A percentile compares a stretch with the other conserved stretches of the same genome.
These are phyloP conservation scores for Piliocolobus tephrosceles DNA, from an alignment of 2,113 vertebrate species.

Conservation along the genomic window DNA sequence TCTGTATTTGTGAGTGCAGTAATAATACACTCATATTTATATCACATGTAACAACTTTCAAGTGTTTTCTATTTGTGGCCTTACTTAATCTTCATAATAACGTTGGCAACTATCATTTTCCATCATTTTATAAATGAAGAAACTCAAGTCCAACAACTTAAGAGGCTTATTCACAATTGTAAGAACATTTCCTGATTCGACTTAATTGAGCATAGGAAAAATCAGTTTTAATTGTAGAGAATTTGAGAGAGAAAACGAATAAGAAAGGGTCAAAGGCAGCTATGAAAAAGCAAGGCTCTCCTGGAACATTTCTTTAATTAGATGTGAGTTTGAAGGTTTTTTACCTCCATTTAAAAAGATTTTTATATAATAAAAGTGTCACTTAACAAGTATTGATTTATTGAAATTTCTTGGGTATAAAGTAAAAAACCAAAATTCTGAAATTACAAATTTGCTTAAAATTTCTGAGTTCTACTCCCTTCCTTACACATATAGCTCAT, in stretches of 20 bases:
- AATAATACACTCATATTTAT: not conserved
- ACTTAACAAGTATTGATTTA: not conserved
- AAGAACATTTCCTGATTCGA: not conserved
- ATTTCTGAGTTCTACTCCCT: not conserved
- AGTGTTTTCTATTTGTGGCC: not conserved
- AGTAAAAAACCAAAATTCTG: not conserved
- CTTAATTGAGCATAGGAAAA: not conserved
- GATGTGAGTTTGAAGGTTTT: not conserved
- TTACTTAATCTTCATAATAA: not conserved
- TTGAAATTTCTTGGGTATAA: not conserved
- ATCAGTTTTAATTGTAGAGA: not conserved
- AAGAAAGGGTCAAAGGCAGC: not conserved
- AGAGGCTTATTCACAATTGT: not conserved
- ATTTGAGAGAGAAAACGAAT: not conserved
- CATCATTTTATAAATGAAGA: not conserved
- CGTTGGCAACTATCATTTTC: not conserved
- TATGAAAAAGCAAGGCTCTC: not conserved
- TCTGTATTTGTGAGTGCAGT: not conserved
- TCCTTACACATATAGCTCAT: not conserved
- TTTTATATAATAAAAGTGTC: not conserved
- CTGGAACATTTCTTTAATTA: not conserved
- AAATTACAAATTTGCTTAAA: not conserved
- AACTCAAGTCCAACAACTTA: not conserved
- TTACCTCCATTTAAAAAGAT: not conserved
- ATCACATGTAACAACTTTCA: not conserved